These are phyloP conservation scores for Microctonus aethiopoides DNA, from an alignment of 2,888 invertebrate species.

Conservation along the genomic window DNA sequence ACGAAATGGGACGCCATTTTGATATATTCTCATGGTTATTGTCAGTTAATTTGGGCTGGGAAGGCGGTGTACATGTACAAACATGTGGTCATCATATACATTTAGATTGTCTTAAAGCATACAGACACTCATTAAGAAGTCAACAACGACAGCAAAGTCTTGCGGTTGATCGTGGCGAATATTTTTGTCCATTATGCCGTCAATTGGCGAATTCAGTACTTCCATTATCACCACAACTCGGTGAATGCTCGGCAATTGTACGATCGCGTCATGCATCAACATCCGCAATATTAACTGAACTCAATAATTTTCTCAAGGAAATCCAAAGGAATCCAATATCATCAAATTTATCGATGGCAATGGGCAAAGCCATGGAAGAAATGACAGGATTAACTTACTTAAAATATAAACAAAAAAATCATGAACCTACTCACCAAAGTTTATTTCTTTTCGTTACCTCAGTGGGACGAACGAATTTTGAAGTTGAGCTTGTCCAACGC, in stretches of 20 bases:
- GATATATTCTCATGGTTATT: conserved; percentile 83
- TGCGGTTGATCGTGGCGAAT: conserved; percentile 85
- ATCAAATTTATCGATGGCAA: conserved; percentile 84
- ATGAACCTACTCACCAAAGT: conserved; percentile 76
- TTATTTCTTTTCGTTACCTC: conserved; percentile 91
- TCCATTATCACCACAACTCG: conserved; percentile 81
- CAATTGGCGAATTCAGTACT: conserved; percentile 92
- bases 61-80: conserved; percentile 92
- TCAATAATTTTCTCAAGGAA: conserved; percentile 75
- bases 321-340: conserved; percentile 75
- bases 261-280: conserved; percentile 71
- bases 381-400: conserved; percentile 89
- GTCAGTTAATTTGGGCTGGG: conserved; percentile 85
- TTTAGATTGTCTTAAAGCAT: conserved; percentile 91
- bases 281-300: conserved; percentile 67
- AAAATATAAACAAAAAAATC: conserved; percentile 80
- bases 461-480: conserved; percentile 90
- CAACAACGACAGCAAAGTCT: conserved; percentile 82
- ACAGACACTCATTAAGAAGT: conserved; percentile 84
- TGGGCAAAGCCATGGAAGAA: conserved; percentile 94
- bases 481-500: conserved; percentile 90
- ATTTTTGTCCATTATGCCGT: conserved; percentile 93
- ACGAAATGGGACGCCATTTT: conserved; percentile 81
- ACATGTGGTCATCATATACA: conserved; percentile 98
- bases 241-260: conserved; percentile 75